Evolutionary conservation across 2,113 vertebrate genomes (phyloP), one percentile per base, ranked within the genome.

Genomic region (Colaptes auratus): DNA sequence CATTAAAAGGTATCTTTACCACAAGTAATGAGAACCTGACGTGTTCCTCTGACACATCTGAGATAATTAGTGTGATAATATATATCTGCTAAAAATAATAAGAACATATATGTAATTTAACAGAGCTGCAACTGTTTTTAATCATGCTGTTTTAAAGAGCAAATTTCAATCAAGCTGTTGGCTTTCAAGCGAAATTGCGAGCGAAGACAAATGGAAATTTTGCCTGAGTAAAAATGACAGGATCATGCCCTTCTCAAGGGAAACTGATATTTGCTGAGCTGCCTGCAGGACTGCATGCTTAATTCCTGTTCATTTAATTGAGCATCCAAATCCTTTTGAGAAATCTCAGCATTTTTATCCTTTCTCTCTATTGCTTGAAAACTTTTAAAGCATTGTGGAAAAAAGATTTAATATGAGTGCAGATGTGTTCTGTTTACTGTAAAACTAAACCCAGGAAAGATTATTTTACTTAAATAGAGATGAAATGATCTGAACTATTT

Each of bases 201-300:
- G 56, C 66, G 87, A 94, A 93, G 91, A 85, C 67, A 89, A 96
- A 94, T 80, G 84, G 84, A 96, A 94, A 82, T 94, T 93, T 86
- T 94, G 74, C 66, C 77, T 59, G 63, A 73, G 31, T 74, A 27
- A 93, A 94, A 95, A 77, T 91, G 89, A 89, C 0, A 0, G 84
- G 89, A 93, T 95, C 64, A 8, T 82, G 91, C 75, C 87, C 91
- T 92, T 71, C 91, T 85, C 63, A 73, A 80, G 74, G 86, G 86
- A 92, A 89, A 89, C n/a, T 79, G 89, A 3, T 92, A 59, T 96
- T 95, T 95, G 89, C 87, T 93, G 92, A 89, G 84, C 84, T 93
- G 94, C 87, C 92, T 92, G 36, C 81, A 95, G 92, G 78, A 92
- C 60, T 70, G 87, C 46, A 16, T 66, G 15, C 42, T 85, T 93